Evolutionary conservation across 2,113 vertebrate genomes (phyloP).

Genomic region (Sisor rabdophorus): DNA sequence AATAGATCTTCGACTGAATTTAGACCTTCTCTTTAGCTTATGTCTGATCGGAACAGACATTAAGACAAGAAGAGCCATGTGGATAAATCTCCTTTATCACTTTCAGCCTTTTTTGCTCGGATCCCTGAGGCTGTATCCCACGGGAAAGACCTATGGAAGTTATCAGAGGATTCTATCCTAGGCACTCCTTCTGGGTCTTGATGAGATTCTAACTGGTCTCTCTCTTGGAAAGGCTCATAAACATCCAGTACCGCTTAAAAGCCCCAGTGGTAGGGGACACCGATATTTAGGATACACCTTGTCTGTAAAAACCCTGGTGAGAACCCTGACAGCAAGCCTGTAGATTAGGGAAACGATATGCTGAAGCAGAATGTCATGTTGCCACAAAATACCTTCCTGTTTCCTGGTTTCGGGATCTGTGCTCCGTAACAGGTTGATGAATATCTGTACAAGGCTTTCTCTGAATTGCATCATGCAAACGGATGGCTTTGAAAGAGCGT

Average conservation of each 20-base stretch:
- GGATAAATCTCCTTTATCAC: neutral
- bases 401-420: neutral
- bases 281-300: slow-evolving; percentile 42
- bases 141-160: slow-evolving; percentile 48
- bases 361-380: slow-evolving; percentile 12
- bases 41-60: neutral
- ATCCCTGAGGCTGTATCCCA: slow-evolving; percentile 37
- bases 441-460: slow-evolving; percentile 21
- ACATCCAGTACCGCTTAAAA: slow-evolving; percentile 47
- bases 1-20: neutral
- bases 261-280: slow-evolving; percentile 21
- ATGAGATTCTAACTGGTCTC: slow-evolving; percentile 54
- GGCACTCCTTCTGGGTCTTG: slow-evolving; percentile 46
- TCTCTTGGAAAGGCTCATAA: slow-evolving; percentile 46
- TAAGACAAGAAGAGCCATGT: neutral
- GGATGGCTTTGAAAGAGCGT: slow-evolving; percentile 2
- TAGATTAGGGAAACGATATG: slow-evolving; percentile 36
- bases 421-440: slow-evolving; percentile 19
- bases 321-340: slow-evolving; percentile 25
- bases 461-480: slow-evolving; percentile 17
- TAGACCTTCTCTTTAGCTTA: neutral
- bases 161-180: slow-evolving; percentile 54
- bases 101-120: neutral
- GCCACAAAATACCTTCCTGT: neutral
- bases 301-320: slow-evolving; percentile 39